A percentile compares a stretch with the other conserved stretches of the same genome.
phyloP scores from a whole-genome alignment of 1,140 invertebrate genomes.

The Acromyrmex echinatior region DNA sequence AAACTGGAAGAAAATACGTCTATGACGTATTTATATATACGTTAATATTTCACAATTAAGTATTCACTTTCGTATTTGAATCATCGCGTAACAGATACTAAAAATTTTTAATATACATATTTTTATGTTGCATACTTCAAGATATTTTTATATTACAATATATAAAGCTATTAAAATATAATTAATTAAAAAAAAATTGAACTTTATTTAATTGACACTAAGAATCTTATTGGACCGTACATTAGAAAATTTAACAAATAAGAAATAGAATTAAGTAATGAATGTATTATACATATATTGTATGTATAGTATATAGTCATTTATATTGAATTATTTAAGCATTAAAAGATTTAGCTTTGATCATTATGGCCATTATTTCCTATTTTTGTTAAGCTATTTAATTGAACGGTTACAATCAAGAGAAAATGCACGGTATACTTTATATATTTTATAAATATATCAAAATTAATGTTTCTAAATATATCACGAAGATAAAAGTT shows the following conservation, averaged over 20 bases:
- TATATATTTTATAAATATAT: background rate
- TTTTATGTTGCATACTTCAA: background rate
- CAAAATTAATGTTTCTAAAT: background rate
- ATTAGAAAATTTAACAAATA: no score
- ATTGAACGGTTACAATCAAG: background rate
- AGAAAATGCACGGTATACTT: background rate
- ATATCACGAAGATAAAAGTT: background rate
- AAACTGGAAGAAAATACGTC: constrained; percentile 22
- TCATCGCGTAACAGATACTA: background rate
- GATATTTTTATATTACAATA: background rate
- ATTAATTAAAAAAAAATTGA: background rate
- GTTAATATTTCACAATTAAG: background rate
- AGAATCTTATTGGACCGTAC: no score
- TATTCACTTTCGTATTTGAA: background rate
- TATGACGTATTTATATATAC: background rate
- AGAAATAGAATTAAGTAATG: no score
- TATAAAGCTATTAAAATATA: background rate
- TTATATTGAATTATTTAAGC: no score
- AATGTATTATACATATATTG: no score
- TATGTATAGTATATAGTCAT: no score
- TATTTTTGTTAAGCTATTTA: no score
- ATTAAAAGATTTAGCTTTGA: no score
- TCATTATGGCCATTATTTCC: no score
- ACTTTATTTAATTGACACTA: no score
- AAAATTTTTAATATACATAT: background rate